Conservation (phyloP, 2,888 invertebrate species). For the Drosophila ochracea region DNA sequence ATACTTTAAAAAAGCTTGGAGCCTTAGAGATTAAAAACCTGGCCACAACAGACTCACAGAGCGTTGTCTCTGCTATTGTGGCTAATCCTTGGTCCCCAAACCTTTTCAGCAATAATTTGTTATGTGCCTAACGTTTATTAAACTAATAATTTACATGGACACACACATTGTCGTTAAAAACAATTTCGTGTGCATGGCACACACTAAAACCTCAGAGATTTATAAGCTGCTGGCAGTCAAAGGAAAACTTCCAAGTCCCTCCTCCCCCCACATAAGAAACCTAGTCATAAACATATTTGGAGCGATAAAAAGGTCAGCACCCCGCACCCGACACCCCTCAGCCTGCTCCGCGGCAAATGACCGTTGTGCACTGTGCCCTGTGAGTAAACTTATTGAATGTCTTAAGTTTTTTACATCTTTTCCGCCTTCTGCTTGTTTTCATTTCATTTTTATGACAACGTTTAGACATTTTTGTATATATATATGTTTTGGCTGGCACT, state of each 20-base stretch:
- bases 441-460: constrained; percentile 84
- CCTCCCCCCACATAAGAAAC: neutral
- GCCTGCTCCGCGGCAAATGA: neutral
- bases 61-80: neutral
- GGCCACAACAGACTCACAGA: neutral
- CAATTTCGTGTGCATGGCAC: constrained; percentile 70
- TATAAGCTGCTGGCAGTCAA: constrained; percentile 50
- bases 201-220: constrained; percentile 59
- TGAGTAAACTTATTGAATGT: constrained; percentile 82
- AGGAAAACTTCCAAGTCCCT: constrained; percentile 1
- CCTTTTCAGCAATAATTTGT: constrained; percentile 44
- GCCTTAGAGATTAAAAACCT: too few relatives aligned
- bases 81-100: constrained; percentile 6
- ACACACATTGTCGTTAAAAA: constrained; percentile 78
- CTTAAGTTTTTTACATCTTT: constrained; percentile 77
- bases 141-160: constrained; percentile 80
- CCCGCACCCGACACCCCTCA: neutral
- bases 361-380: constrained; percentile 23
- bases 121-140: constrained; percentile 68
- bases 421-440: constrained; percentile 72
- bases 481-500: constrained; percentile 66
- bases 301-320: constrained; percentile 79
- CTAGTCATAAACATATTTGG: constrained; percentile 80
- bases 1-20: neutral
- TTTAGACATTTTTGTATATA: constrained; percentile 76